These are phyloP conservation scores for Pseudopipra pipra DNA, from an alignment of 2,113 vertebrate species.

Conservation along the genomic window DNA sequence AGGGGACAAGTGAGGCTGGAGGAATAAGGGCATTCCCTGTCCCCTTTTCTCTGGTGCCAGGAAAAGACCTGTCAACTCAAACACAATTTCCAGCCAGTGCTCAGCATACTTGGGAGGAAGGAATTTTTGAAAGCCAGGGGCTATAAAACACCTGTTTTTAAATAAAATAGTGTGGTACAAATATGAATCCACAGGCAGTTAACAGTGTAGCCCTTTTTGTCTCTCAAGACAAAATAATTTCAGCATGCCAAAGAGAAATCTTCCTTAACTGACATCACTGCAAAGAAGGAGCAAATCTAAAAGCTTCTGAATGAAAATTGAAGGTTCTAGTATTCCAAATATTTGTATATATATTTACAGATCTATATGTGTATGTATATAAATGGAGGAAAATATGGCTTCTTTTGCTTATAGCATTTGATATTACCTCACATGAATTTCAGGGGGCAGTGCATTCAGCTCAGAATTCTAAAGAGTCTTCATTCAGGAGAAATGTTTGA, in stretches of 20 bases:
- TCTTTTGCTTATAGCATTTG: neutral
- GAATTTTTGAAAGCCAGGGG: neutral
- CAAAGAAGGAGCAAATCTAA: neutral
- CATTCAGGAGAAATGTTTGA: neutral
- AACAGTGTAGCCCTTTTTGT: neutral
- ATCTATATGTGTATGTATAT: rapidly evolving
- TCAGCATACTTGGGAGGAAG: neutral
- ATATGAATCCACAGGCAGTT: neutral
- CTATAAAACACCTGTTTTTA: neutral
- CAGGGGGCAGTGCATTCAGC: neutral
- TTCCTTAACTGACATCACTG: neutral
- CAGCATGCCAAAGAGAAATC: neutral
- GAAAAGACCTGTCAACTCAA: neutral
- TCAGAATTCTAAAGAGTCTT: neutral
- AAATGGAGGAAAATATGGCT: neutral
- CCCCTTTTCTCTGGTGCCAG: rapidly evolving
- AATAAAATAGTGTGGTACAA: neutral
- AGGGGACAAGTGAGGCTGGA: neutral
- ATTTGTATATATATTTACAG: neutral
- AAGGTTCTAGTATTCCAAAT: neutral
- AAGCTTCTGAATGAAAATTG: neutral
- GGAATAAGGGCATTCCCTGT: neutral
- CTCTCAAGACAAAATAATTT: neutral
- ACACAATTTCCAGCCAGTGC: neutral
- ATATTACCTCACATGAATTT: neutral